Base-by-base conservation (phyloP, 1,140 invertebrate genomes). In the Linepithema humile region DNA sequence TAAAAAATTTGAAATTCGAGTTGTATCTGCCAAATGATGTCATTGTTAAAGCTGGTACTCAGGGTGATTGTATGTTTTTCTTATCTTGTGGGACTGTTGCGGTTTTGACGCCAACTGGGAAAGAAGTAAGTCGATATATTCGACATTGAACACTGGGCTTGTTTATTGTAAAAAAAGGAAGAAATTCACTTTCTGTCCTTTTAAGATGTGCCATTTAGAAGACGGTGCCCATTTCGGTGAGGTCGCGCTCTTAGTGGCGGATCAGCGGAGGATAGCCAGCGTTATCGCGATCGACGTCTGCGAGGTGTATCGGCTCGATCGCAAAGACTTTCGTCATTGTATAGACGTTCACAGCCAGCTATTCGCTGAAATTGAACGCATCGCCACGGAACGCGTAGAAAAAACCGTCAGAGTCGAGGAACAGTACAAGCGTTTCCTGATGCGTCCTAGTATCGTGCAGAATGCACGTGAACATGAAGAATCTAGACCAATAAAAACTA, bases 41-140 rank as follows among this genome's bases (percentile, higher is more conserved):
- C 6, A 95, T 96, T 20, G 91, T 95, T 3, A 95, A 95, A 88
- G 95, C 95, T 3, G 95, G 95, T 0, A 93, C 93, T 15, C 89
- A 93, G 12, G 95, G 95, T 10, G 95, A 96, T 53, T 96, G 95
- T 83, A 96, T 96, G 95, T 96, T 95, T 86, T 96, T 96, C 80
- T 90, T 96, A 12, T 93, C 94, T 0, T 94, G 91, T 70, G 96
- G 96, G 40, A 95, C 95, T 3, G 95, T 96, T 0, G 94, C 95
- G 2, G 93, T 96, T n/a, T 93, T 95, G n/a, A 95, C 96, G 0
- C 92, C 95, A 6, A 95, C 95, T 23, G 96, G 96, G 43, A 95
- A 94, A 86, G 96, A 96, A 90, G 95, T 95, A 80, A 23, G 65
- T 82, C 6, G 1, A 20, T 55, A n/a, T 0, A 17, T 3, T 26